Percentiles rank a stretch among this genome's conserved stretches.
Evolutionary conservation across 1,140 invertebrate species (phyloP).

Genomic region (Trinorchestia longiramus): DNA sequence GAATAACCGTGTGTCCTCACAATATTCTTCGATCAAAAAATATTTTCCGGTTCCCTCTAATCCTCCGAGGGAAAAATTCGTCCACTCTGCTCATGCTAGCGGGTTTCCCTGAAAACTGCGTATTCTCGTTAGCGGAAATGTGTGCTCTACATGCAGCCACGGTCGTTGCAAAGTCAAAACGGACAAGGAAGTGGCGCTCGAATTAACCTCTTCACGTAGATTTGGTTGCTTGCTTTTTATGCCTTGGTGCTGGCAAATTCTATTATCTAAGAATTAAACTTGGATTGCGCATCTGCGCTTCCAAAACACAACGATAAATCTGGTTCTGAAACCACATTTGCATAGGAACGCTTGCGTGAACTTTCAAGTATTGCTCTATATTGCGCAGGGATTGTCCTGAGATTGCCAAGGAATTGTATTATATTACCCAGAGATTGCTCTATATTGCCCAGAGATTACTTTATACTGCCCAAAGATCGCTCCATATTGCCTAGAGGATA

Average conservation of each 20-base stretch:
- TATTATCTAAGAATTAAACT: neutral
- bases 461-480: neutral
- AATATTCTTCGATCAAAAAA: neutral
- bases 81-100: neutral
- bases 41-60: neutral
- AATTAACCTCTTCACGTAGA: neutral
- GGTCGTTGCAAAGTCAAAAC: neutral
- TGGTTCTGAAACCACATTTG: neutral
- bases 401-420: neutral
- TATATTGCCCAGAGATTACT: neutral
- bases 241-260: neutral
- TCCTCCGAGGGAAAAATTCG: neutral
- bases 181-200: too few species aligned
- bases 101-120: neutral
- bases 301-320: slow-evolving; percentile 1
- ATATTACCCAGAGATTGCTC: neutral
- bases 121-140: neutral
- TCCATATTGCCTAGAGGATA: neutral
- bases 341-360: neutral
- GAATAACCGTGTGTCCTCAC: neutral
- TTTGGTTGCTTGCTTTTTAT: neutral
- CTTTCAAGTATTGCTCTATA: neutral
- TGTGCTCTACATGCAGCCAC: neutral
- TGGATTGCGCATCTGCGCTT: neutral
- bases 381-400: neutral